Conservation (phyloP, 2,113 vertebrate genomes). For the Pipra filicauda region DNA sequence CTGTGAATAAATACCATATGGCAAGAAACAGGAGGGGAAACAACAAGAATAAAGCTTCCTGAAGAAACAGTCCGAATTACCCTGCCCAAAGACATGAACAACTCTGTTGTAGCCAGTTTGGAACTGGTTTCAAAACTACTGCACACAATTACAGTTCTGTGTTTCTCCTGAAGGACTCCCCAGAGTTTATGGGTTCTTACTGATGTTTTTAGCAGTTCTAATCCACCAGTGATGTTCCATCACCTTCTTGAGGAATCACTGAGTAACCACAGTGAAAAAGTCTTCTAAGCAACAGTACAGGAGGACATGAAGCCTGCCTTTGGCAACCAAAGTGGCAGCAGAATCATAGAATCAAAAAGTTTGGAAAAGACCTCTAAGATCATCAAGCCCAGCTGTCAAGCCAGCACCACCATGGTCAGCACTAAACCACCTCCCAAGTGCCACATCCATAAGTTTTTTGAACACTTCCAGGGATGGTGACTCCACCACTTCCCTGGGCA, state of each 20-base stretch:
- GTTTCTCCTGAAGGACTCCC: background rate
- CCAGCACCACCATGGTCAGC: background rate
- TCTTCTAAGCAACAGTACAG: background rate
- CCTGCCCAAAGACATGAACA: background rate
- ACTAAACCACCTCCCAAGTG: background rate
- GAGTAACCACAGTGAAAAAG: background rate
- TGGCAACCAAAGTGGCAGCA: background rate
- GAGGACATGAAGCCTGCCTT: background rate
- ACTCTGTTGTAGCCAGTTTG: background rate
- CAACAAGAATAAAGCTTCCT: background rate
- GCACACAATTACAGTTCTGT: background rate
- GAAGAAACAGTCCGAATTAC: background rate
- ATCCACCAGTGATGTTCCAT: background rate
- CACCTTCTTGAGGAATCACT: background rate
- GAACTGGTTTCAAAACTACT: background rate
- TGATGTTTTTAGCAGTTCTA: background rate
- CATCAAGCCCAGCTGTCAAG: background rate
- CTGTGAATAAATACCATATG: constrained; percentile 1
- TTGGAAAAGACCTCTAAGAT: background rate
- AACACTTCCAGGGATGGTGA: background rate
- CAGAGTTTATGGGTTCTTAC: background rate
- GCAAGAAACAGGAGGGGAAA: background rate
- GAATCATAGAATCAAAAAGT: background rate
- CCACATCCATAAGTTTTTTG: background rate
- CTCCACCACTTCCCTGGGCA: background rate